Evolutionary conservation across 2,113 vertebrate genomes (phyloP).

Genomic region (Calypte anna): DNA sequence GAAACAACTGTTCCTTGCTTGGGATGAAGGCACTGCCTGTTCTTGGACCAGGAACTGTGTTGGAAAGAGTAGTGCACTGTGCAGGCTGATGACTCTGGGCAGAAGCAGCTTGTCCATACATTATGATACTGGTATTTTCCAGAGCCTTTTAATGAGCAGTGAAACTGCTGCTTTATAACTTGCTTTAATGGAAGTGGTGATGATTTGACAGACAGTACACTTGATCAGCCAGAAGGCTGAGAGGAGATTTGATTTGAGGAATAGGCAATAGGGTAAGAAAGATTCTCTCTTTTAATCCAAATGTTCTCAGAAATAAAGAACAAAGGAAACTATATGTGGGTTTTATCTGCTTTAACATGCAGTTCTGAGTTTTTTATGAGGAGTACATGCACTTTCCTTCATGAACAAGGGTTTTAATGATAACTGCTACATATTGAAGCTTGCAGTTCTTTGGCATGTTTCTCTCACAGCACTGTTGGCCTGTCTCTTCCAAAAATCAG

Average conservation of each 20-base stretch:
- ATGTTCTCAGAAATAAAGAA: neutral
- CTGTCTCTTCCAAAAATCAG: constrained; percentile 13
- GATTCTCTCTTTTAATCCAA: neutral
- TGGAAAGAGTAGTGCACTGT: neutral
- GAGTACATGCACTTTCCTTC: neutral
- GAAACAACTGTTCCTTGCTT: neutral
- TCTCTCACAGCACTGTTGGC: neutral
- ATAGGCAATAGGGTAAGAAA: neutral
- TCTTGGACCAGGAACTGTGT: neutral
- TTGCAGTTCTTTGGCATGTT: neutral
- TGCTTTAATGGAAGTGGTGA: neutral
- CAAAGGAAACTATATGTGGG: neutral
- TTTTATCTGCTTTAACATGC: neutral
- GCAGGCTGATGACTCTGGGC: neutral
- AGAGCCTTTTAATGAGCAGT: neutral
- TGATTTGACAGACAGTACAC: neutral
- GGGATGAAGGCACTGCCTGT: neutral
- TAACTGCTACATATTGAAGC: neutral
- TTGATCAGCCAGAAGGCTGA: too few species aligned
- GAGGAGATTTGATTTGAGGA: neutral
- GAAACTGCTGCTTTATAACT: neutral
- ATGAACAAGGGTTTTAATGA: neutral
- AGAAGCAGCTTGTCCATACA: neutral
- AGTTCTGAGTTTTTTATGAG: neutral
- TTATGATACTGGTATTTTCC: neutral